Base-by-base conservation (phyloP, 2,888 invertebrate genomes). In the Microctonus hyperodae region DNA sequence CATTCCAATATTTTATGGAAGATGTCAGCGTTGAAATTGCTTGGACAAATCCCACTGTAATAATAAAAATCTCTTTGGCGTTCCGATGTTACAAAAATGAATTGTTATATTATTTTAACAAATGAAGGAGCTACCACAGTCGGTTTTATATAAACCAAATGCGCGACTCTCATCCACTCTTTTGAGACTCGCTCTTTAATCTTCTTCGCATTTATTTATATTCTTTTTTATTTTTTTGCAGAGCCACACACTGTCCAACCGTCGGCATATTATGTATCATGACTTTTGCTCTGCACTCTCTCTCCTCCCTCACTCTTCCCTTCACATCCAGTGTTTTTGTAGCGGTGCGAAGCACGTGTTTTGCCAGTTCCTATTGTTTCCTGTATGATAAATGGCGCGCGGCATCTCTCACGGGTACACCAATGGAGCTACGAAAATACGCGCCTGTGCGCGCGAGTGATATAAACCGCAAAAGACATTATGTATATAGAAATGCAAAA, bases 361-460 rank as follows among this genome's bases (percentile, higher is more conserved):
- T 83, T 82, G 82, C 82, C 82, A 82, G 83, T 82, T 82, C 79
- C 83, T 82, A 83, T 83, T 83, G 83, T 83, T 83, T 83, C 76
- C 82, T 82, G 77, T 83, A 83, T 83, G 83, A 83, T 83, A 81
- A 82, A 83, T 79, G 81, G 76, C 64, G 68, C 61, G 67, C 68
- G 70, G 69, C 65, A 69, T 55, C 65, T 65, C 55, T 65, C 64
- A 51, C 65, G 58, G 50, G 59, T 67, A 51, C 51, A 66, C 64
- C 56, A 40, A 65, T 68, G 58, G 40, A 61, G 48, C 23, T 61
- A 53, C 59, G 58, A 68, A 68, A 66, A 64, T 60, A 56, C 62
- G 62, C 50, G 44, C 44, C 44, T 44, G 44, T 16, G 16, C 44
- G 16, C 44, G 44, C 16, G 44, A 37, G 56, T 33, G 16, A 22